phyloP scores from a whole-genome alignment of 1,140 invertebrate genomes.

The Drosophila asahinai region DNA sequence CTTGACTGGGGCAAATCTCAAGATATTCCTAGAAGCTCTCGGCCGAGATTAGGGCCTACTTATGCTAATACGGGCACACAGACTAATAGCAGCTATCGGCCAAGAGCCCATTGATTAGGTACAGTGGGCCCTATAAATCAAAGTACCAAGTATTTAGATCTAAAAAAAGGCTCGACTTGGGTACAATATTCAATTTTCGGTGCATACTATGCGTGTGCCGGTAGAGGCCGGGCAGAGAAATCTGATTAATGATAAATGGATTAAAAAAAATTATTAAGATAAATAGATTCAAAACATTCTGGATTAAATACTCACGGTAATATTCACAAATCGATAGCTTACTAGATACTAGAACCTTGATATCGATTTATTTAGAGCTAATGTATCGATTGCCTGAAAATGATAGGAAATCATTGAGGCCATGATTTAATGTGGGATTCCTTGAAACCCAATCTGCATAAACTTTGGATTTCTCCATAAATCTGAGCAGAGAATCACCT shows the following conservation, averaged over 20 bases:
- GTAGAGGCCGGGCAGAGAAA: too few relatives aligned
- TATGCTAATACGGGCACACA: slow-evolving; percentile 37
- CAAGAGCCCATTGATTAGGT: slow-evolving; percentile 23
- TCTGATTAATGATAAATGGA: too few relatives aligned
- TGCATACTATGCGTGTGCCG: too few relatives aligned
- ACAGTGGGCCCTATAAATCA: background rate
- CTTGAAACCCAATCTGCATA: background rate
- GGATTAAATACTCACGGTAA: too few relatives aligned
- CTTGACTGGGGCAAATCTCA: slow-evolving; percentile 17
- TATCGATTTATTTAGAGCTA: background rate
- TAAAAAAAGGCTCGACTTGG: too few relatives aligned
- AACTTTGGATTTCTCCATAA: background rate
- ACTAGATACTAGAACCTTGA: too few relatives aligned
- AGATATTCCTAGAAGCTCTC: background rate
- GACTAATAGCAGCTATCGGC: slow-evolving; percentile 39
- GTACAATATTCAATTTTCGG: too few relatives aligned
- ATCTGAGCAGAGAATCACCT: background rate
- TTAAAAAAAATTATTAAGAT: too few relatives aligned
- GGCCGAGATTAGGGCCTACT: slow-evolving; percentile 23
- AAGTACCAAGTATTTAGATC: background rate
- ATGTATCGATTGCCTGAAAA: background rate
- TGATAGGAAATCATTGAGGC: background rate
- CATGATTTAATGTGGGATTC: background rate
- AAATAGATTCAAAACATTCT: too few relatives aligned
- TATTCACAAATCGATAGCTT: too few relatives aligned